A percentile compares a stretch with the other conserved stretches of the same genome.
These are phyloP conservation scores for Odiellus spinosus DNA, from an alignment of 2,888 invertebrate genomes.

Conservation along the genomic window DNA sequence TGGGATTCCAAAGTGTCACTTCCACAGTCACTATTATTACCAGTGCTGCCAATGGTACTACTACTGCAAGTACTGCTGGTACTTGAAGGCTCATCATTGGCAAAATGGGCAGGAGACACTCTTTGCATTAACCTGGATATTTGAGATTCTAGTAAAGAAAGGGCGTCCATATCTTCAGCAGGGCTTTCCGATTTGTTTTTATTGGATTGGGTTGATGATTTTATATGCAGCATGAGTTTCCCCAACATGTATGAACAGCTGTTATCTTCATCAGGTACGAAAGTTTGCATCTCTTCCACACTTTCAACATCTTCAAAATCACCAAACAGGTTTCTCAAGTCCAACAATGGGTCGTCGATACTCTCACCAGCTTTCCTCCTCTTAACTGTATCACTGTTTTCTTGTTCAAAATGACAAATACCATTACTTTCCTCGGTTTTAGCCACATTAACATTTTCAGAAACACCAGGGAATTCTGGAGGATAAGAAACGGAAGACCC, in stretches of 20 bases:
- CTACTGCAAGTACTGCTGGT: conserved; percentile 17
- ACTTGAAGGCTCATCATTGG: conserved; percentile 15
- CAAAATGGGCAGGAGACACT: conserved; percentile 18
- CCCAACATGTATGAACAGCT: no score
- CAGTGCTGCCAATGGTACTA: conserved; percentile 14
- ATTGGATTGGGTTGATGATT: no score
- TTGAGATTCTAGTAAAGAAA: conserved; percentile 16
- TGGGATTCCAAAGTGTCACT: conserved; percentile 20
- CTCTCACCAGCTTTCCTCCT: conserved; percentile 52
- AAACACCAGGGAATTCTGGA: conserved; percentile 7
- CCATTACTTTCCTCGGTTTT: conserved; percentile 7
- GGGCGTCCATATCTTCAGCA: no score
- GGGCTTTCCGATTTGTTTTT: no score
- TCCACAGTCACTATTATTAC: conserved; percentile 20
- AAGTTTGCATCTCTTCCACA: no score
- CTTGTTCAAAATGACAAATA: conserved; percentile 28
- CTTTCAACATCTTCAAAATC: no score
- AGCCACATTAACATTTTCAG: neutral
- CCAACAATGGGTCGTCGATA: no score
- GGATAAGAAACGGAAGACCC: conserved; percentile 13
- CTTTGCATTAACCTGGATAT: conserved; percentile 19
- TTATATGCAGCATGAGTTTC: no score
- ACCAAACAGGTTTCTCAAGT: no score
- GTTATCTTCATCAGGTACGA: no score
- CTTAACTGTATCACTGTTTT: conserved; percentile 64